Conservation (phyloP, 2,797 vertebrate species). For the Diplodus puntazzo region DNA sequence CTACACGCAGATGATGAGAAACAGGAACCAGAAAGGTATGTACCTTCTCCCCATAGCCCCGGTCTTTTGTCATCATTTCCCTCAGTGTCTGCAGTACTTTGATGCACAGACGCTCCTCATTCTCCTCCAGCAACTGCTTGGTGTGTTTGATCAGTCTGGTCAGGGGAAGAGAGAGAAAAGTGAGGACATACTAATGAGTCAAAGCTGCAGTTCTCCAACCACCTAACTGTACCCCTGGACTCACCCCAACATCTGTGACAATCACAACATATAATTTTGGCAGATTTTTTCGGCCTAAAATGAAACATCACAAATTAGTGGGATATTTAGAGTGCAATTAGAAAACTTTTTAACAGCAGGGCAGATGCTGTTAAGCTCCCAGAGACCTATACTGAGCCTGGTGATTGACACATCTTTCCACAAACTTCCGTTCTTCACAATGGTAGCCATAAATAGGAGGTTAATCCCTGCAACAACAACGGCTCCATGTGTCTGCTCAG, state of each 20-base stretch:
- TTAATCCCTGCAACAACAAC: conserved; percentile 10
- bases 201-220: background rate
- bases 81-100: conserved; percentile 98
- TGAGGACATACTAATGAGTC: background rate
- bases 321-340: background rate
- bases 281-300: background rate
- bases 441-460: background rate
- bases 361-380: background rate
- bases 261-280: background rate
- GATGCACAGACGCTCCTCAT: conserved; percentile 98
- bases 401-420: conserved; percentile 9
- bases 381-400: background rate
- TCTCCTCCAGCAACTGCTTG: conserved; percentile 97
- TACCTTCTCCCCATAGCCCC: conserved; percentile 99
- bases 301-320: background rate
- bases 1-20: conserved; percentile 26
- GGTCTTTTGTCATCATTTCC: conserved; percentile 99
- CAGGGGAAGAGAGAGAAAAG: conserved; percentile 18
- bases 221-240: background rate
- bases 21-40: conserved; percentile 63
- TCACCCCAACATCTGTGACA: background rate
- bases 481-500: background rate
- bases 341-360: background rate
- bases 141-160: conserved; percentile 97
- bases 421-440: background rate